Percentiles rank a stretch among this genome's conserved stretches.
Conservation (phyloP, 2,113 vertebrate species). For the Mesoclemmys tuberculata region DNA sequence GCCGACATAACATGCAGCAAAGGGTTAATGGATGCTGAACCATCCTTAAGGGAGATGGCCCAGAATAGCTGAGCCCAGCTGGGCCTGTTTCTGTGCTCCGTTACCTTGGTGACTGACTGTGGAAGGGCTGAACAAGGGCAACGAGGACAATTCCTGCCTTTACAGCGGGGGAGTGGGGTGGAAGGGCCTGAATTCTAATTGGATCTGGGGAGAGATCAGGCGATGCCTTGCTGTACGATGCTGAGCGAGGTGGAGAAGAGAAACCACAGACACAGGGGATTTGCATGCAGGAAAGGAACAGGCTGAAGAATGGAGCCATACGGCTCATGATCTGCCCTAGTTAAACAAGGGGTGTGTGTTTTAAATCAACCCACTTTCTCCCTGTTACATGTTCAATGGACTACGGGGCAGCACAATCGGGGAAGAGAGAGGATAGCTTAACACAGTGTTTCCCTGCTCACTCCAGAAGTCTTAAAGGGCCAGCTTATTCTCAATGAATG, state of each 20-base stretch:
- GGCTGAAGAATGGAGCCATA: background rate
- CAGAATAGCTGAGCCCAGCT: background rate
- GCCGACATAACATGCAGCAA: background rate
- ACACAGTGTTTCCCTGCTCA: background rate
- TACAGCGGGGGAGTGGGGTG: constrained; percentile 60
- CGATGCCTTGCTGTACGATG: background rate
- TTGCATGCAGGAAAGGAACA: background rate
- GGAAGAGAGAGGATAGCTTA: background rate
- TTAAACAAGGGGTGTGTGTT: background rate
- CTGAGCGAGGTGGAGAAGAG: background rate
- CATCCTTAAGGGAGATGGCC: background rate
- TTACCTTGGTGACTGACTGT: background rate
- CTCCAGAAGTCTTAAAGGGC: background rate
- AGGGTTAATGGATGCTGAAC: background rate
- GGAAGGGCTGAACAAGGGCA: background rate
- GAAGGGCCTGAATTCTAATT: constrained; percentile 14
- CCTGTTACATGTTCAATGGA: background rate
- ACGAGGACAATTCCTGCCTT: background rate
- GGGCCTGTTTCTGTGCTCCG: background rate
- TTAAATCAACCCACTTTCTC: background rate
- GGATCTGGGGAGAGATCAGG: background rate
- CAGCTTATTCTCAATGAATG: background rate
- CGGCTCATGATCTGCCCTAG: background rate
- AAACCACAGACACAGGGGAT: background rate
- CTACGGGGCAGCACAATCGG: background rate